These are phyloP conservation scores for Anadara kagoshimensis DNA, from an alignment of 1,140 invertebrate species.

Conservation along the genomic window DNA sequence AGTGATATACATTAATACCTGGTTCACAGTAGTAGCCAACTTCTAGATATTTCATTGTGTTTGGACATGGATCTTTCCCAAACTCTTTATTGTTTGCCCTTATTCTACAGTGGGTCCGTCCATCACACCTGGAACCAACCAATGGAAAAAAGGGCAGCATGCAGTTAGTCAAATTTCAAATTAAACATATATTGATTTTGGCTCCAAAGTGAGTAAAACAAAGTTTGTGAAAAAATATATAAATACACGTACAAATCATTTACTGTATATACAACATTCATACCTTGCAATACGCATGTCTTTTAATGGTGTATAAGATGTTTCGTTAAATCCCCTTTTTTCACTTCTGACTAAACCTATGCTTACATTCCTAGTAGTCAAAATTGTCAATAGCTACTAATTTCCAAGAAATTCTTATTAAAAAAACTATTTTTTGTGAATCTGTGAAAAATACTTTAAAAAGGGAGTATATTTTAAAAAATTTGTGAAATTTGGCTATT, in stretches of 20 bases:
- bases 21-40: conserved; percentile 90
- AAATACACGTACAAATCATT: neutral
- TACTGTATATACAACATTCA: neutral
- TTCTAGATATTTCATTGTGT: conserved; percentile 95
- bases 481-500: too few relatives aligned
- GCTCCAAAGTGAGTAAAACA: too few relatives aligned
- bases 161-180: conserved; percentile 3
- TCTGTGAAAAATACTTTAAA: too few relatives aligned
- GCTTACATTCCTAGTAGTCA: too few relatives aligned
- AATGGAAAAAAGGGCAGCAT: conserved; percentile 5
- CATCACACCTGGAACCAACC: conserved; percentile 52
- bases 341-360: too few relatives aligned
- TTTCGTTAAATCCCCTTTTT: neutral
- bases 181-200: neutral
- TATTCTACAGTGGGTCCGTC: conserved; percentile 46
- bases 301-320: neutral
- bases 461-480: too few relatives aligned
- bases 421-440: too few relatives aligned
- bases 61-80: conserved; percentile 87
- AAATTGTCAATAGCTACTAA: too few relatives aligned
- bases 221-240: neutral
- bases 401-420: too few relatives aligned
- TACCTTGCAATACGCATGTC: neutral
- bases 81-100: conserved; percentile 77
- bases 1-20: neutral